These are phyloP conservation scores for Eulemur rubriventer DNA, from an alignment of 2,797 vertebrate species.

Conservation along the genomic window DNA sequence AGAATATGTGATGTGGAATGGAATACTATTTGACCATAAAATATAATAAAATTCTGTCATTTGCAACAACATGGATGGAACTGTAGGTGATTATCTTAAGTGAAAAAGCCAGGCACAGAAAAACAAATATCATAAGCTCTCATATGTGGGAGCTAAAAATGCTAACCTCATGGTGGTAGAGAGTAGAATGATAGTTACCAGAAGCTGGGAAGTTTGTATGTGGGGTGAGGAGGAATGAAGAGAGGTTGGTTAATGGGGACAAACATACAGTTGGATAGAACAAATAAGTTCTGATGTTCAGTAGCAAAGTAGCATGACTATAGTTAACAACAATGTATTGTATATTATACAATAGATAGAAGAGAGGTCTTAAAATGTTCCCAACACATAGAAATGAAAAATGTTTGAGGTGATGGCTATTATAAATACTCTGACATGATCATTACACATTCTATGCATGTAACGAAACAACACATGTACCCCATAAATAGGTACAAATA, in stretches of 20 bases:
- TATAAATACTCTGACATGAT: neutral
- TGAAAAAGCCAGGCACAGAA: too few relatives aligned
- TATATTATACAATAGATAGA: neutral
- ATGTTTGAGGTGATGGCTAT: neutral
- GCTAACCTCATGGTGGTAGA: neutral
- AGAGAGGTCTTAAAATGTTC: neutral
- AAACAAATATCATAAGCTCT: neutral
- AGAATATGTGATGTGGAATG: too few relatives aligned
- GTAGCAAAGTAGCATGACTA: neutral
- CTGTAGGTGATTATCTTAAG: too few relatives aligned
- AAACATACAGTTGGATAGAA: neutral
- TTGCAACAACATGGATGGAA: too few relatives aligned
- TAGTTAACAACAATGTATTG: neutral
- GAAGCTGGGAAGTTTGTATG: neutral
- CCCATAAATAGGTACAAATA: neutral
- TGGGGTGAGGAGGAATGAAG: neutral
- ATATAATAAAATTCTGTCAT: too few relatives aligned
- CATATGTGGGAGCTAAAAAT: neutral
- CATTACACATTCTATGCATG: neutral
- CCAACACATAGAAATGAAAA: neutral
- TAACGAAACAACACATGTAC: neutral
- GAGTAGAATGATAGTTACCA: neutral
- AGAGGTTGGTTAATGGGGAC: neutral
- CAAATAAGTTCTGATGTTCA: neutral
- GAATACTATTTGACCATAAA: too few relatives aligned